These are phyloP conservation scores for Mythimna ferrago DNA, from an alignment of 2,888 invertebrate genomes.

Conservation along the genomic window DNA sequence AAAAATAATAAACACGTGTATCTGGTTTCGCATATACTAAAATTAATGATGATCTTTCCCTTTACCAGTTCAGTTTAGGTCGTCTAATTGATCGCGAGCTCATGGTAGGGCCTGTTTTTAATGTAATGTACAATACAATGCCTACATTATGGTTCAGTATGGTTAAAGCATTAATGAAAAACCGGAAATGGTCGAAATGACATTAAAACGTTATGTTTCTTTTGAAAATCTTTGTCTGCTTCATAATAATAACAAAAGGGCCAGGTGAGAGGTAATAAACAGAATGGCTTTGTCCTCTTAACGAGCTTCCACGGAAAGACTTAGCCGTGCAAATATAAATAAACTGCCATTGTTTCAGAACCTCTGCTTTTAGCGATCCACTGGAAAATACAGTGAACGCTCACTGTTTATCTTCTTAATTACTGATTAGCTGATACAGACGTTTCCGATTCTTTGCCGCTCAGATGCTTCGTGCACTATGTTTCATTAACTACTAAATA, in stretches of 20 bases:
- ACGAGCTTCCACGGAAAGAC: slow-evolving; percentile 77
- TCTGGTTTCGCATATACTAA: too few species aligned
- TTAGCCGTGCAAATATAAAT: slow-evolving; percentile 74
- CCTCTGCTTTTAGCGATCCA: slow-evolving; percentile 71
- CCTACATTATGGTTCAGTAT: not conserved
- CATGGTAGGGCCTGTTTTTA: too few species aligned
- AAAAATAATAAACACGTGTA: too few species aligned
- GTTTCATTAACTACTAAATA: slow-evolving; percentile 39
- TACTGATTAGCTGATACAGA: slow-evolving; percentile 70
- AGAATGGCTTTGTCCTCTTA: slow-evolving; percentile 78
- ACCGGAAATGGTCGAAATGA: slow-evolving; percentile 61
- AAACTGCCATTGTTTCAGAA: slow-evolving; percentile 76
- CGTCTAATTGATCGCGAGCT: too few species aligned
- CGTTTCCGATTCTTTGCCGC: slow-evolving; percentile 54
- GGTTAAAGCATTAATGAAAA: slow-evolving; percentile 34
- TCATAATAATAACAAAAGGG: slow-evolving; percentile 76
- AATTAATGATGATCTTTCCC: too few species aligned
- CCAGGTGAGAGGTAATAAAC: slow-evolving; percentile 81
- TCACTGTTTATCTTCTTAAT: slow-evolving; percentile 70
- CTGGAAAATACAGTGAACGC: slow-evolving; percentile 64
- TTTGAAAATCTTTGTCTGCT: slow-evolving; percentile 70
- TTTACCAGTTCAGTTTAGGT: too few species aligned
- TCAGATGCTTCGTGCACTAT: slow-evolving; percentile 42
- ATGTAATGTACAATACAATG: slow-evolving; percentile 1
- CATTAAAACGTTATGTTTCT: slow-evolving; percentile 64